These are phyloP conservation scores for Caenorhabditis brenneri DNA, from an alignment of 1,140 invertebrate genomes.

Conservation along the genomic window DNA sequence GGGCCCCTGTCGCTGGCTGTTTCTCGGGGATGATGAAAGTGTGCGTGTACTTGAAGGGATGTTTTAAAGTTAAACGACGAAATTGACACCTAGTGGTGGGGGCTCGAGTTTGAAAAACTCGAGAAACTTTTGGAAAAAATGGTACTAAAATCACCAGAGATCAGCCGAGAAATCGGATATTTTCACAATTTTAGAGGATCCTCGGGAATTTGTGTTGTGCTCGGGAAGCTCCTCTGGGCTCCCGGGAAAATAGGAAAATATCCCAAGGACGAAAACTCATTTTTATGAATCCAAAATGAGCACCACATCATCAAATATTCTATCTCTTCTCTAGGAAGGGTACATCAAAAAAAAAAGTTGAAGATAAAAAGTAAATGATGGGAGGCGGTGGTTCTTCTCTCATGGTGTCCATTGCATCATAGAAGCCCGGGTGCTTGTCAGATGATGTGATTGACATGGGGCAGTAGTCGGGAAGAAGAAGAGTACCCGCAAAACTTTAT, in stretches of 20 bases:
- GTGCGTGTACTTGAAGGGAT: not conserved
- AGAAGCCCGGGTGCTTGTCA: not conserved
- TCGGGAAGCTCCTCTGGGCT: too few species aligned
- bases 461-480: not conserved
- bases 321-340: not conserved
- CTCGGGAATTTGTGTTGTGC: not conserved
- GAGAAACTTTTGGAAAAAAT: not conserved
- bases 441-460: slow-evolving; percentile 43
- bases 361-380: slow-evolving; percentile 38
- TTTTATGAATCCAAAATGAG: not conserved
- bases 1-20: not conserved
- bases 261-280: not conserved
- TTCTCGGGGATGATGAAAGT: not conserved
- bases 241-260: not conserved
- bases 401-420: not conserved
- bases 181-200: not conserved
- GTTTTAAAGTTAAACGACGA: not conserved
- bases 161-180: not conserved
- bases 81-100: not conserved
- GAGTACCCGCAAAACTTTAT: not conserved
- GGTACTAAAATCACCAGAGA: not conserved
- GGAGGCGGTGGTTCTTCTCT: not conserved
- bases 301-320: not conserved
- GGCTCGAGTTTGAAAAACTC: not conserved
- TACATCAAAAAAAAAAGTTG: not conserved